Percentiles rank a stretch among this genome's conserved stretches.
phyloP scores from a whole-genome alignment of 2,797 vertebrate genomes.

The Artibeus lituratus region DNA sequence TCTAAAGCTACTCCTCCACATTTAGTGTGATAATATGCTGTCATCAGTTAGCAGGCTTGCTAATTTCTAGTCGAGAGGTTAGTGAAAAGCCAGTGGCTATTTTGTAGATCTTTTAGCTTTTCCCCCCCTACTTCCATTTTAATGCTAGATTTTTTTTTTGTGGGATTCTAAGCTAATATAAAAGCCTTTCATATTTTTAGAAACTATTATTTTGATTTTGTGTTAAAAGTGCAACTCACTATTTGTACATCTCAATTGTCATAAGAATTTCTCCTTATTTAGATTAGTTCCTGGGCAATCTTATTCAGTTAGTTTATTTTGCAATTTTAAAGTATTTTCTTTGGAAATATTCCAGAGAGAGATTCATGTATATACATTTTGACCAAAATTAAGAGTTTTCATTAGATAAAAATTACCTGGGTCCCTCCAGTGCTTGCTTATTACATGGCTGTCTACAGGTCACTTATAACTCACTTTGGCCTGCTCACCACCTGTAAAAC shows the following conservation, averaged over 20 bases:
- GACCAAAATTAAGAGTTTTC: slow-evolving; percentile 22
- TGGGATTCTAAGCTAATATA: background rate
- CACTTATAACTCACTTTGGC: background rate
- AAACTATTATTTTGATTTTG: slow-evolving; percentile 3
- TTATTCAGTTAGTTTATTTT: slow-evolving; percentile 27
- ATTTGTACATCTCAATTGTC: background rate
- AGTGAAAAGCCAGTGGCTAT: background rate
- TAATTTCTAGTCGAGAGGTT: background rate
- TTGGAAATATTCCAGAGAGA: background rate
- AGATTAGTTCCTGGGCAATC: background rate
- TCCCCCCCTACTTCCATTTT: background rate
- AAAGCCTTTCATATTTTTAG: slow-evolving; percentile 9
- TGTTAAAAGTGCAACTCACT: background rate
- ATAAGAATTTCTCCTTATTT: background rate
- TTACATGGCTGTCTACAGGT: background rate
- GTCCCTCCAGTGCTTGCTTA: background rate
- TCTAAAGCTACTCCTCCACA: background rate
- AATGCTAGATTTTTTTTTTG: background rate
- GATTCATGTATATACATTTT: background rate
- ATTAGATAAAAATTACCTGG: background rate
- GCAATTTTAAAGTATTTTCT: slow-evolving; percentile 21
- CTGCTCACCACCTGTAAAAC: background rate
- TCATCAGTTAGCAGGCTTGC: background rate
- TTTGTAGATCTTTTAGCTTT: background rate
- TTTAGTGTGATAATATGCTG: background rate